A percentile compares a stretch with the other conserved stretches of the same genome.
phyloP scores from a whole-genome alignment of 2,113 vertebrate species.

The Dermatemys mawii region DNA sequence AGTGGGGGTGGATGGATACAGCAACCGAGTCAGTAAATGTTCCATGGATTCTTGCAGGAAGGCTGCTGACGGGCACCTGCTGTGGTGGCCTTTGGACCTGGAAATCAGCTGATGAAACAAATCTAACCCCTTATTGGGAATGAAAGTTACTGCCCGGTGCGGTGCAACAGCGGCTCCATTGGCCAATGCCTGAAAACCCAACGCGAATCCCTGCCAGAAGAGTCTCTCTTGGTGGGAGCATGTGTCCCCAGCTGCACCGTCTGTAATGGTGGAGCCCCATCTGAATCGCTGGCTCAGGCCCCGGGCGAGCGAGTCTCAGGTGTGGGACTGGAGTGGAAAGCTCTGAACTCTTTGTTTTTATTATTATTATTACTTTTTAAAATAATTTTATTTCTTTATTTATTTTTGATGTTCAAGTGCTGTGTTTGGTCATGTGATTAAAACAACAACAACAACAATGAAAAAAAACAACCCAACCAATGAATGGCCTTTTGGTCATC shows the following conservation, averaged over 20 bases:
- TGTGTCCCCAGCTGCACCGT: not conserved
- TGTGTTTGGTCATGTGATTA: slow-evolving; percentile 40
- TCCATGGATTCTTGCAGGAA: not conserved
- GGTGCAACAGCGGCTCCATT: not conserved
- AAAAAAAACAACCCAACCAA: slow-evolving; percentile 2
- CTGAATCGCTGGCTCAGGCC: not conserved
- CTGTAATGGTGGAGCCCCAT: fast-evolving
- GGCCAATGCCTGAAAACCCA: not conserved
- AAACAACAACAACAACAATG: not conserved
- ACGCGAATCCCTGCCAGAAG: not conserved
- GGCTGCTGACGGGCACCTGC: not conserved
- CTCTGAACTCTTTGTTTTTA: slow-evolving; percentile 1
- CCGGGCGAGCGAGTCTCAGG: not conserved
- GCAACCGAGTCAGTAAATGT: not conserved
- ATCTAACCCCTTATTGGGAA: not conserved
- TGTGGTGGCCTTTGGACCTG: not conserved
- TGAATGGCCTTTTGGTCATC: slow-evolving; percentile 16
- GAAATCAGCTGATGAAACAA: not conserved
- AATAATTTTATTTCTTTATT: not conserved
- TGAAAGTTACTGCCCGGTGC: not conserved
- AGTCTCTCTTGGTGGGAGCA: not conserved
- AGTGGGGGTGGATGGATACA: not conserved
- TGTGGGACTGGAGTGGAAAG: not conserved
- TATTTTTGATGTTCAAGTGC: slow-evolving; percentile 47
- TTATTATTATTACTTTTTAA: not conserved